phyloP scores from a whole-genome alignment of 2,888 invertebrate species.

The Lochmaea crataegi region DNA sequence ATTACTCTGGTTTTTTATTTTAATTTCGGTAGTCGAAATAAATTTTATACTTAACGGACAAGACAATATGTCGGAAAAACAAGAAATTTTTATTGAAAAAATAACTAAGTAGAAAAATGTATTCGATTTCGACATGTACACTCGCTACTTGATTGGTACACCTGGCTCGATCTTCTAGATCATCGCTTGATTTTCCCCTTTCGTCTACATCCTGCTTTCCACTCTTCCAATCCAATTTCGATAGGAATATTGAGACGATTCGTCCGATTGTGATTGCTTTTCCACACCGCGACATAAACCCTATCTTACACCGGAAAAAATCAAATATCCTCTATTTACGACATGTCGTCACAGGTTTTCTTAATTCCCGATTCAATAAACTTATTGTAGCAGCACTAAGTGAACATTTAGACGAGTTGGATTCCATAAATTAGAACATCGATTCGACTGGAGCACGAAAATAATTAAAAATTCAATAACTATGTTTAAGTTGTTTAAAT shows the following conservation, averaged over 20 bases:
- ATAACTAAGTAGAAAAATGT: not conserved
- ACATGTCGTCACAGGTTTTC: too few relatives aligned
- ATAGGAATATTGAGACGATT: slow-evolving; percentile 62
- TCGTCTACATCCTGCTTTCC: slow-evolving; percentile 23
- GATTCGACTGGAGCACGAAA: too few relatives aligned
- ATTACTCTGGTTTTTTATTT: too few relatives aligned
- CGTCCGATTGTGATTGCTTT: slow-evolving; percentile 63
- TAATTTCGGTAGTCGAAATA: not conserved
- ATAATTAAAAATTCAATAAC: too few relatives aligned
- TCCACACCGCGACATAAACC: slow-evolving; percentile 61
- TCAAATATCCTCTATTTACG: not conserved
- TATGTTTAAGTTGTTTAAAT: too few relatives aligned
- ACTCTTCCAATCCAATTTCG: slow-evolving; percentile 63
- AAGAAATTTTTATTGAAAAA: too few relatives aligned
- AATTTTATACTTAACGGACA: too few relatives aligned
- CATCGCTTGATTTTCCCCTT: slow-evolving; percentile 2
- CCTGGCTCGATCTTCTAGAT: slow-evolving; percentile 56
- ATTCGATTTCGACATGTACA: slow-evolving; percentile 35
- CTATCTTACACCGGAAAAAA: slow-evolving; percentile 42
- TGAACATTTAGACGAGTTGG: too few relatives aligned
- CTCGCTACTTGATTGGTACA: slow-evolving; percentile 52
- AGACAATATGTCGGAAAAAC: too few relatives aligned
- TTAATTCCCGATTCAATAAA: too few relatives aligned
- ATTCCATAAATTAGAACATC: too few relatives aligned
- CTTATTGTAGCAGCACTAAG: too few relatives aligned